These are phyloP conservation scores for Ceriagrion tenellum DNA, from an alignment of 2,888 invertebrate genomes.

Conservation along the genomic window DNA sequence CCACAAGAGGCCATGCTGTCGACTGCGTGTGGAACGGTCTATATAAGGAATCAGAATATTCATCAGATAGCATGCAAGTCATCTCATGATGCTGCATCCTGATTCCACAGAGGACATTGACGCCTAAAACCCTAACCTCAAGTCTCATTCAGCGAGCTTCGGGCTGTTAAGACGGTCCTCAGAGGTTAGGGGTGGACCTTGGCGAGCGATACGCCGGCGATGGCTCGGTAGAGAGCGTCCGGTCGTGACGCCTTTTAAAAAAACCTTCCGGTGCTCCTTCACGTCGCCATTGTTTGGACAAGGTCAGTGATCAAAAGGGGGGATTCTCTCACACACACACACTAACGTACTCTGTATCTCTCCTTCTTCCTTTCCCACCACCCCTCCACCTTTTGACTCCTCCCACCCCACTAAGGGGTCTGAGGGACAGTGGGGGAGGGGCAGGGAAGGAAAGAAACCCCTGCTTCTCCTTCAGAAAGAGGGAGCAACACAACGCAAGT, in stretches of 20 bases:
- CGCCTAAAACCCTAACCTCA: not conserved
- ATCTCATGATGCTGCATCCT: too few species aligned
- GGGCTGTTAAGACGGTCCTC: too few species aligned
- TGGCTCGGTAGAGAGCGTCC: too few species aligned
- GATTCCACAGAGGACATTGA: too few species aligned
- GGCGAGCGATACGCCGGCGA: too few species aligned
- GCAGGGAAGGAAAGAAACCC: not conserved
- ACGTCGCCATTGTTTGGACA: slow-evolving; percentile 56
- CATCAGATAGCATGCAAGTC: too few species aligned
- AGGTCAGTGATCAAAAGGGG: slow-evolving; percentile 32
- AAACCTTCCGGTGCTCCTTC: not conserved
- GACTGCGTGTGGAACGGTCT: too few species aligned
- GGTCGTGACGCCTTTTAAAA: slow-evolving; percentile 14
- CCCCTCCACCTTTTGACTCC: not conserved
- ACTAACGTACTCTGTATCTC: not conserved
- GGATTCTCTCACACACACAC: not conserved
- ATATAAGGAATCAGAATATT: too few species aligned
- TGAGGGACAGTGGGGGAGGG: not conserved
- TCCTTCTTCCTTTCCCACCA: not conserved
- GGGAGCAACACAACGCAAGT: not conserved
- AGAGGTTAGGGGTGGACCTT: too few species aligned
- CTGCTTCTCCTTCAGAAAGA: not conserved
- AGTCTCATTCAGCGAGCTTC: not conserved
- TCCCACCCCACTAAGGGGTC: not conserved
- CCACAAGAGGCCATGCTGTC: too few species aligned